Percentiles rank a stretch among this genome's conserved stretches.
phyloP scores from a whole-genome alignment of 2,888 invertebrate species.

The Osedax fenrisi region DNA sequence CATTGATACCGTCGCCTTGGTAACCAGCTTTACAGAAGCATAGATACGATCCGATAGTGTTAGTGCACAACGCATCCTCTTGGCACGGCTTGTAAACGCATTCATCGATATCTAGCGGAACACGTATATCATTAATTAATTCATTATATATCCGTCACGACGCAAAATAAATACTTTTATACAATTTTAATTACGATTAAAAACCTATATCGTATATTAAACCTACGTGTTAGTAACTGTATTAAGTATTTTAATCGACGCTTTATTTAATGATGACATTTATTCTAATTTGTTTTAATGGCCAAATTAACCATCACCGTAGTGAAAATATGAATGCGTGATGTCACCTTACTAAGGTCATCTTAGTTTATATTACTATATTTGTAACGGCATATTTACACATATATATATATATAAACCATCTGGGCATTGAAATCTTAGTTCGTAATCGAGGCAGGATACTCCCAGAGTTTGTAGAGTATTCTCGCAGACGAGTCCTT shows the following conservation, averaged over 20 bases:
- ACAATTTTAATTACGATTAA: not conserved
- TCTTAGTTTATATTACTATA: not conserved
- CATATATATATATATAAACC: not conserved
- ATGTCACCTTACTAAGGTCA: not conserved
- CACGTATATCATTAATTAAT: too few species aligned
- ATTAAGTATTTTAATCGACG: not conserved
- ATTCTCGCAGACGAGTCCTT: constrained; percentile 1
- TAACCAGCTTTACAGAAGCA: constrained; percentile 27
- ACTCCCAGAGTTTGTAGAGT: not conserved
- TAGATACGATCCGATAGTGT: constrained; percentile 8
- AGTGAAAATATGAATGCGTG: not conserved
- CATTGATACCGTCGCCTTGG: constrained; percentile 21
- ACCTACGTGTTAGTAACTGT: not conserved
- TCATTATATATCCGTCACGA: too few species aligned
- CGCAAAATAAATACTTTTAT: not conserved
- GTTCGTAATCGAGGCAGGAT: not conserved
- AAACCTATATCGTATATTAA: not conserved
- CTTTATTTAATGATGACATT: not conserved
- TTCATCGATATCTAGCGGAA: not conserved
- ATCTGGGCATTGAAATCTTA: not conserved
- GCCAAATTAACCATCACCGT: not conserved
- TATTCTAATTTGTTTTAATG: too few species aligned
- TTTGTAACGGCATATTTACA: too few species aligned
- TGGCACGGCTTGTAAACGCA: not conserved
- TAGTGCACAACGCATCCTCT: constrained; percentile 20